Conservation (phyloP, 2,888 invertebrate genomes). For the Ferrisia virgata region DNA sequence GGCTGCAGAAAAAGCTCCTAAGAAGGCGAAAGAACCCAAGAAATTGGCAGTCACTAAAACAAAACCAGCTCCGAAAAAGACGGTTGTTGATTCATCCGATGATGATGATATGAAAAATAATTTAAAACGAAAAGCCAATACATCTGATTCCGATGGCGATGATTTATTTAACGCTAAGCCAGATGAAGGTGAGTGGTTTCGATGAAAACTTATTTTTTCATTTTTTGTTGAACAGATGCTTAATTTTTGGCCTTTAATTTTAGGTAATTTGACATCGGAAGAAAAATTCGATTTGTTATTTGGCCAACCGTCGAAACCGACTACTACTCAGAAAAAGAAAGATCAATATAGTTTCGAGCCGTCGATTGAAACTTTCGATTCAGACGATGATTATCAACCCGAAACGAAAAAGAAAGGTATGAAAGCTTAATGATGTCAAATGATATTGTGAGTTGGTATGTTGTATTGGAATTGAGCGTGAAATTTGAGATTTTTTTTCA, state of each 20-base stretch:
- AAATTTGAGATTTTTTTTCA: background rate
- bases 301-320: conserved; percentile 1
- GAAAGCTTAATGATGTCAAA: too few species aligned
- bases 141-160: background rate
- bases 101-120: background rate
- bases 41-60: background rate
- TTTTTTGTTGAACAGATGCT: background rate
- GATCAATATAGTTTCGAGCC: conserved; percentile 36
- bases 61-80: conserved; percentile 15
- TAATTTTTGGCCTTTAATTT: background rate
- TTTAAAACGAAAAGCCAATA: background rate
- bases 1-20: background rate
- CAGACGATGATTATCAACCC: background rate
- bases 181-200: background rate
- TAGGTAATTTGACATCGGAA: background rate
- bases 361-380: conserved; percentile 43
- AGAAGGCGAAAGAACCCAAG: background rate
- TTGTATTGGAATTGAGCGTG: too few species aligned
- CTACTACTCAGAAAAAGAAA: conserved; percentile 37
- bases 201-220: background rate
- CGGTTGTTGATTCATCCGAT: background rate
- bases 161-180: background rate
- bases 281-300: background rate
- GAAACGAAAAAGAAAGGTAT: background rate
- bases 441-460: too few species aligned